Conservation (phyloP, 2,888 invertebrate species). For the Emmelina monodactyla region DNA sequence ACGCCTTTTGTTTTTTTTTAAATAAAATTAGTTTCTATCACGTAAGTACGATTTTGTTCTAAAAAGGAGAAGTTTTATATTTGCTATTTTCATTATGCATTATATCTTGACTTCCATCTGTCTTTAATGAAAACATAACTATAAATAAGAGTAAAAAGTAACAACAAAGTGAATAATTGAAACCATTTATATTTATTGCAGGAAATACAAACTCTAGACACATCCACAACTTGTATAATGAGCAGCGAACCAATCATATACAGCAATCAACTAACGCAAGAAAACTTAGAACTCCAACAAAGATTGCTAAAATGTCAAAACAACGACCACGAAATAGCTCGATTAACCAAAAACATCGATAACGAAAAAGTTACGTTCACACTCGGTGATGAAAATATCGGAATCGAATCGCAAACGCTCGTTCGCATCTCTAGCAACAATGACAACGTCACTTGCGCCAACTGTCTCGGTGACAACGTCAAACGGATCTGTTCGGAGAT, state of each 20-base stretch:
- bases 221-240: constrained; percentile 53
- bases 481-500: constrained; percentile 47
- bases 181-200: constrained; percentile 22
- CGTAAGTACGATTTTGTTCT: no score
- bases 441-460: constrained; percentile 27
- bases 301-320: constrained; percentile 30
- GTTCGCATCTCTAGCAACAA: constrained; percentile 49
- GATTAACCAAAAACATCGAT: constrained; percentile 18
- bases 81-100: no score
- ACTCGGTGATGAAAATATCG: constrained; percentile 33
- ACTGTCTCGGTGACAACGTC: constrained; percentile 33
- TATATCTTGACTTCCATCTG: no score
- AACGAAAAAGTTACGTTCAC: constrained; percentile 44
- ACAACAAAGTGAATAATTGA: no score
- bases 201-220: constrained; percentile 39
- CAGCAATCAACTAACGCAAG: constrained; percentile 35
- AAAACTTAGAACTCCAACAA: constrained; percentile 19
- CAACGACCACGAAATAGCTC: constrained; percentile 48
- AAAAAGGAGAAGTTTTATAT: no score
- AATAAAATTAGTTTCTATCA: no score
- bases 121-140: no score
- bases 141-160: no score
- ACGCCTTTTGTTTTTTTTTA: no score
- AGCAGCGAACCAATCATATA: constrained; percentile 59
- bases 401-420: constrained; percentile 25